Base-by-base conservation (phyloP, 2,113 vertebrate species). In the Aegithalos caudatus region DNA sequence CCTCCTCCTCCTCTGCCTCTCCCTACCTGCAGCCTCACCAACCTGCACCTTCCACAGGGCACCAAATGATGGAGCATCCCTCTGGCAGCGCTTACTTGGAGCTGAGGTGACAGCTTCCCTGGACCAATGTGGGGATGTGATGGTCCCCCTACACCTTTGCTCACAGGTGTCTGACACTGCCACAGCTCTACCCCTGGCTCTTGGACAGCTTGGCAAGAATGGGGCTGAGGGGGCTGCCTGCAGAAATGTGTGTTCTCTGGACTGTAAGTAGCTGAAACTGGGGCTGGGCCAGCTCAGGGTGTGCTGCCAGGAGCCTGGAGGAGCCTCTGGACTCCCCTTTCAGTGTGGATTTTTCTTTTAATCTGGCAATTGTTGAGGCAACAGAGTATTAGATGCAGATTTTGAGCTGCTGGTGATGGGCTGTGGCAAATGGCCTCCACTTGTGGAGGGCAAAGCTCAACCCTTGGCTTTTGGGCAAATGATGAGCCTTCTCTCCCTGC, bases 221-320 rank as follows among this genome's bases (percentile, higher is more conserved):
- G 40, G 58, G 48, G 50, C 54, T 4, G 24, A 64, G 61, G 54
- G 12, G 22, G 7, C 61, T 80, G 61, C 61, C 57, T 37, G 28
- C 1, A 0, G 0, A 71, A 62, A 62, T 2, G 1, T 28, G 38
- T 14, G 10, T 28, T 18, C 21, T 35, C 51, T 3, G 3, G 35
- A 9, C 29, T 54, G 61, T 42, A 64, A 28, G 57, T 23, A 40
- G 33, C 48, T 60, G 48, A 31, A 60, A 19, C 35, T 71, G 80
- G 31, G 42, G 17, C n/a, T 79, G 60, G 24, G 33, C 51, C 57
- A 86, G 64, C 57, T 57, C 56, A 42, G 38, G 8, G 33, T 37
- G 17, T 20, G 44, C 71, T 88, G 48, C 38, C 0, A 3, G 69
- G 42, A 92, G 60, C n/a, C 61, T 44, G n/a, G 25, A 64, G n/a